phyloP scores from a whole-genome alignment of 1,140 invertebrate species.

The Drosophila arizonae region DNA sequence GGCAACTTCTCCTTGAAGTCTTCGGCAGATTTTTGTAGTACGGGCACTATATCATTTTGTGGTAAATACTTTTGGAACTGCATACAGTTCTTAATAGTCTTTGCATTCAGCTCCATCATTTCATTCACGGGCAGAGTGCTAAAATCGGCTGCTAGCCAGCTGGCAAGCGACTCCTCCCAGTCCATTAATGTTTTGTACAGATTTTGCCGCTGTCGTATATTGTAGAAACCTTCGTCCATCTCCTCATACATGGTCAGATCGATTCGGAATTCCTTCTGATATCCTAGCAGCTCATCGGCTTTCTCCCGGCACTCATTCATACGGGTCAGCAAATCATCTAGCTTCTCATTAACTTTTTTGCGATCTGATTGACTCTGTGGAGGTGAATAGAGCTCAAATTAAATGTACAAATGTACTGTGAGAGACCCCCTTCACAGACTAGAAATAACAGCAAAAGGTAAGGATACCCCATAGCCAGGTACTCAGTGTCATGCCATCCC shows the following conservation, averaged over 20 bases:
- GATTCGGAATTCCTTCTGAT: slow-evolving; percentile 89
- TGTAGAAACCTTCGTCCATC: slow-evolving; percentile 89
- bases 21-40: slow-evolving; percentile 89
- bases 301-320: slow-evolving; percentile 85
- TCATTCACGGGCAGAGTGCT: slow-evolving; percentile 88
- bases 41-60: slow-evolving; percentile 89
- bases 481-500: no score
- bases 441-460: no score
- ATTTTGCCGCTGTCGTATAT: slow-evolving; percentile 89
- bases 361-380: slow-evolving; percentile 84
- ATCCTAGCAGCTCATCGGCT: slow-evolving; percentile 87
- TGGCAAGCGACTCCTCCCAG: slow-evolving; percentile 85
- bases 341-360: slow-evolving; percentile 85
- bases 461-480: no score
- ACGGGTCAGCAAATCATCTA: slow-evolving; percentile 86
- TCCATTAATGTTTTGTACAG: slow-evolving; percentile 90
- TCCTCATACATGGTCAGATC: slow-evolving; percentile 91
- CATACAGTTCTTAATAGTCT: slow-evolving; percentile 88
- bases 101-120: slow-evolving; percentile 86
- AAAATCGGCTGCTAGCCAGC: slow-evolving; percentile 86
- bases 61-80: slow-evolving; percentile 91
- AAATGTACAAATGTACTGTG: neutral
- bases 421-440: no score
- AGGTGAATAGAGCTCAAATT: neutral
- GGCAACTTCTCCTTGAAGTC: slow-evolving; percentile 87